Evolutionary conservation across 1,140 invertebrate species (phyloP), one percentile per base, ranked within the genome.

Genomic region (Microplitis demolitor): DNA sequence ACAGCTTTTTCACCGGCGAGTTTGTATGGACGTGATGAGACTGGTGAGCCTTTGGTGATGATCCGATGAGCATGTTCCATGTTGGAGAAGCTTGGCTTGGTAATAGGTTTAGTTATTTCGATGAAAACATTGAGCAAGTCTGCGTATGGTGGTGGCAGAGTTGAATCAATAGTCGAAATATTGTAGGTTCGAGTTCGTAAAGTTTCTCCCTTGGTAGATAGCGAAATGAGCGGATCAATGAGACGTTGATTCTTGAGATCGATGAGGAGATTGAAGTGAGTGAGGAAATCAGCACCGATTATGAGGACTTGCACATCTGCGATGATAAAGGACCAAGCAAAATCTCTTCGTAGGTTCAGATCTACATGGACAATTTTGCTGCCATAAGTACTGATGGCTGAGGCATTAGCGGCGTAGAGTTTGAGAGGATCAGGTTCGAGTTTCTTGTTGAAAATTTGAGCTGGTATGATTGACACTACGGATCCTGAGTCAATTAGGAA

Each of bases 231-330:
- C 9, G 13, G 13, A n/a, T 69, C 68, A 13, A 61, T 45, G 6
- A 63, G 4, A 64, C 69, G 66, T 8, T 72, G 53, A 35, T 73
- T 64, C 14, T 61, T 66, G 35, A 83, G 8, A 71, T 85, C 82
- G 0, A 85, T 76, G 3, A 84, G 33, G 8, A 87, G 63, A 4
- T 76, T 68, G 71, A 77, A 80, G 62, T 81, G 66, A 0, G 31
- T 24, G 5, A 88, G 70, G 60, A 87, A 84, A 66, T 82, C 79
- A 0, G 76, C 78, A 5, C 79, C 79, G 5, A 81, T 62, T 5
- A 80, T 82, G 1, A 77, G 75, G 1, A 69, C 53, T 8, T 63
- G 11, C 0, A 80, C 74, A 16, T 80, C 74, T 6, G 77, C 79
- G 2, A 82, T n/a, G 3, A 78, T 69, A 64, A 82, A 82, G 0